These are phyloP conservation scores for Turnix velox DNA, from an alignment of 2,113 vertebrate genomes.

Conservation along the genomic window DNA sequence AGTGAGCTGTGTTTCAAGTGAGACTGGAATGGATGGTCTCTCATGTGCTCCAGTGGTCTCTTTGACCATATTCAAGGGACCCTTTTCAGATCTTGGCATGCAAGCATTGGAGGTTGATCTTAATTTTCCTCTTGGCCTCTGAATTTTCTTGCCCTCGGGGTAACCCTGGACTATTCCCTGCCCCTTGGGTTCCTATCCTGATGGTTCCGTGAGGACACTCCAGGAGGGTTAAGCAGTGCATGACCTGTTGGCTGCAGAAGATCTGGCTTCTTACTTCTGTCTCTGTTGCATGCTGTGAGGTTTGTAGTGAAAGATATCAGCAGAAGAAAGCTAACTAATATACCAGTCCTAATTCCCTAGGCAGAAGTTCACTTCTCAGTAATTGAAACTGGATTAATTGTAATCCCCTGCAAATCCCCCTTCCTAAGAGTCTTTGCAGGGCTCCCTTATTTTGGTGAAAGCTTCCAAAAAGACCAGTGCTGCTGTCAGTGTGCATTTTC, in stretches of 20 bases:
- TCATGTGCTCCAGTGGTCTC: neutral
- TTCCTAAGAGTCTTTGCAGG: conserved; percentile 14
- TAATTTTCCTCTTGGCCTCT: neutral
- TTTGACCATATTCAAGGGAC: neutral
- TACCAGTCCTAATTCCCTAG: conserved; percentile 19
- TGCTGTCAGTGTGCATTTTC: neutral
- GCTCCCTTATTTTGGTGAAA: neutral
- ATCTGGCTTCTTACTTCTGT: neutral
- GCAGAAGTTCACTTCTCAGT: conserved; percentile 44
- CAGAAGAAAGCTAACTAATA: conserved; percentile 9
- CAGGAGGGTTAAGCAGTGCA: neutral
- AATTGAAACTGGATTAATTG: conserved; percentile 51
- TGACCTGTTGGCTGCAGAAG: neutral
- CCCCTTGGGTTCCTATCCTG: neutral
- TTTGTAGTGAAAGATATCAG: conserved; percentile 13
- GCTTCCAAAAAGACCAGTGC: neutral
- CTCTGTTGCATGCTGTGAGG: neutral
- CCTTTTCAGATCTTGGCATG: neutral
- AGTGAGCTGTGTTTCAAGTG: neutral
- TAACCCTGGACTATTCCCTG: neutral
- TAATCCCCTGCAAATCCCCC: conserved; percentile 44
- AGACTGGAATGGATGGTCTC: fast-evolving
- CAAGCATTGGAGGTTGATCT: neutral
- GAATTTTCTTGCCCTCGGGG: neutral
- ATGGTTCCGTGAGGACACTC: neutral